phyloP scores from a whole-genome alignment of 2,888 invertebrate genomes.

The Chirona hameri region DNA sequence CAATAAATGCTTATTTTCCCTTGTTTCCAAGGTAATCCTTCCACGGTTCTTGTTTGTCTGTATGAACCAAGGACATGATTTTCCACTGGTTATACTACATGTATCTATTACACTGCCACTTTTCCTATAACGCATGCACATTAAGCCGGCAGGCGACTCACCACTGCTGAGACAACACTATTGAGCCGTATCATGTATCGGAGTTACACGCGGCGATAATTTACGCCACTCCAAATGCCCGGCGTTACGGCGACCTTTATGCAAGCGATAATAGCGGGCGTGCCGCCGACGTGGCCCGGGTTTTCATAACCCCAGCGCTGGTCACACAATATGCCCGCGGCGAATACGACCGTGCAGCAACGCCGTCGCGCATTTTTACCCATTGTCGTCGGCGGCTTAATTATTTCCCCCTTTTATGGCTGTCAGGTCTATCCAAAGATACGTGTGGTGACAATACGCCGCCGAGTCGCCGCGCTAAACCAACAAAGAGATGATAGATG shows the following conservation, averaged over 20 bases:
- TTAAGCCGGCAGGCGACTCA: too few relatives aligned
- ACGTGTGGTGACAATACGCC: background rate
- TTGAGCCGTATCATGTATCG: background rate
- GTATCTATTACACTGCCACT: too few relatives aligned
- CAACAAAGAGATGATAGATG: slow-evolving; percentile 26
- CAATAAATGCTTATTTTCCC: too few relatives aligned
- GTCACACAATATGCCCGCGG: background rate
- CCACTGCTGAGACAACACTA: too few relatives aligned
- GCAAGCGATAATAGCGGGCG: background rate
- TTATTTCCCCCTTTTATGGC: slow-evolving; percentile 1
- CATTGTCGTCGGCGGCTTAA: slow-evolving; percentile 1
- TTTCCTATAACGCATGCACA: too few relatives aligned
- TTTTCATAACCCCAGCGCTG: background rate
- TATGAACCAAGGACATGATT: too few relatives aligned
- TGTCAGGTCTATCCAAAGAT: slow-evolving; percentile 24
- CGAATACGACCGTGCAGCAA: too few relatives aligned
- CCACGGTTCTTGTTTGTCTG: too few relatives aligned
- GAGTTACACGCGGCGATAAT: background rate
- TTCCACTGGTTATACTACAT: too few relatives aligned
- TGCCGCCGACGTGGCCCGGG: background rate
- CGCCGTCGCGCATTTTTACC: background rate
- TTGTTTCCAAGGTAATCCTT: too few relatives aligned
- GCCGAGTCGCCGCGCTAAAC: background rate
- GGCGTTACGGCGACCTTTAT: background rate
- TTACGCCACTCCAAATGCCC: background rate